Evolutionary conservation across 2,888 invertebrate genomes (phyloP), one percentile per base, ranked within the genome.

Genomic region (Campaea margaritaria): DNA sequence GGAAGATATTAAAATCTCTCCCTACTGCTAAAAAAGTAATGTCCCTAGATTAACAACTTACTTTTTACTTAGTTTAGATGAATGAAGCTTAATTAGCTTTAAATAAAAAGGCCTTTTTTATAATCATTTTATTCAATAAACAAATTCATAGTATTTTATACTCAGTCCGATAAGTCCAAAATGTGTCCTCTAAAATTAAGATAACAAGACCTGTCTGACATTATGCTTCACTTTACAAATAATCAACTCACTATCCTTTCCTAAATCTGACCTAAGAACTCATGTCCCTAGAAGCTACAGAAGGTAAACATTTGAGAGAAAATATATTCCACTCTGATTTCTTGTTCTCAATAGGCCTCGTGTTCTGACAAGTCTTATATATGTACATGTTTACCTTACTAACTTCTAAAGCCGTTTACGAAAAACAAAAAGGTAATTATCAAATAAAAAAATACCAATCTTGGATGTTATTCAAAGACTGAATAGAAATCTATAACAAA

Each of bases 111-210:
- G 64, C 56, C 9, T 38, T 42, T 70, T 76, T 74, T 81, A 77
- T 74, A 76, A 79, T 78, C 69, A 79, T 86, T 78, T 86, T 86
- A 86, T 87, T 89, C 74, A 83, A 82, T 87, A 86, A 89, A 86
- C 87, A 87, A 86, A 81, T 78, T 81, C 74, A 83, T 86, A 87
- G 81, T 88, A 86, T 85, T 85, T 85, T 86, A 88, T 87, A 87
- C 86, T 91, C 91, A 91, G 91, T 91, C 90, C 83, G 85, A 88
- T 85, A 75, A 75, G 78, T 80, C 77, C 74, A 76, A 75, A 78
- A 84, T 21, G 82, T 84, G 82, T 85, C 79, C 82, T 83, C 80
- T 83, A 85, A 83, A 85, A 82, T 83, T 83, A 84, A 78, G 76
- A 73, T 79, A 82, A 79, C 79, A 81, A 81, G 75, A 76, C 76